Evolutionary conservation across 2,113 vertebrate species (phyloP), one percentile per base, ranked within the genome.

Genomic region (Halichoeres trimaculatus): DNA sequence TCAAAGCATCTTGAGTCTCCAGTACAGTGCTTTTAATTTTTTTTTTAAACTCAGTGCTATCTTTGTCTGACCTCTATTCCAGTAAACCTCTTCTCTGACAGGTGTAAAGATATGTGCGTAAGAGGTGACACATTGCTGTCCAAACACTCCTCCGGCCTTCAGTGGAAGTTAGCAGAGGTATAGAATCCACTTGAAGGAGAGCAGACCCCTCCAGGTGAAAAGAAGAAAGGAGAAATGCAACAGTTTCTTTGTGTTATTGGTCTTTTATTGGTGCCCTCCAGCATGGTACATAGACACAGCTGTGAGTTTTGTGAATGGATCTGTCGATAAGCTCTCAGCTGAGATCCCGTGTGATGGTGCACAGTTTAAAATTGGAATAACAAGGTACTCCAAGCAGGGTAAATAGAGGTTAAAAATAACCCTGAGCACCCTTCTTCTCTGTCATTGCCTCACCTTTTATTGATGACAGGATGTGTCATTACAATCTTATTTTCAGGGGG

Each of bases 321-420:
- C 55, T 70, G 57, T 79, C 50, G 17, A 57, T 70, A 20, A 34
- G 57, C 70, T 72, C 53, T 75, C 41, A 69, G 68, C 59, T 74
- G 68, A 62, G 70, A 59, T 52, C 71, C n/a, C 35, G 45, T 51
- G 66, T 61, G 56, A 48, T 9, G 16, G 38, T 52, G 61, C 22
- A 13, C 38, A 20, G 52, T 70, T 84, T 58, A 78, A 67, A 52
- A 35, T 30, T 20, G 9, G 53, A 74, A 75, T 36, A 81, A 85
- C 70, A 77, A 81, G 48, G 74, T 63, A 70, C 35, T 76, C 55
- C 79, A 71, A 84, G 50, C 55, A 68, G 56, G 78, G 65, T 75
- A 80, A 77, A 84, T 61, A 79, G 82, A 90, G 80, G 88, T 85
- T 87, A 81, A 80, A 91, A 83, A 88, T 85, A 89, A 75, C 83